A percentile compares a stretch with the other conserved stretches of the same genome.
These are phyloP conservation scores for Chelonoidis abingdonii DNA, from an alignment of 2,113 vertebrate genomes.

Conservation along the genomic window DNA sequence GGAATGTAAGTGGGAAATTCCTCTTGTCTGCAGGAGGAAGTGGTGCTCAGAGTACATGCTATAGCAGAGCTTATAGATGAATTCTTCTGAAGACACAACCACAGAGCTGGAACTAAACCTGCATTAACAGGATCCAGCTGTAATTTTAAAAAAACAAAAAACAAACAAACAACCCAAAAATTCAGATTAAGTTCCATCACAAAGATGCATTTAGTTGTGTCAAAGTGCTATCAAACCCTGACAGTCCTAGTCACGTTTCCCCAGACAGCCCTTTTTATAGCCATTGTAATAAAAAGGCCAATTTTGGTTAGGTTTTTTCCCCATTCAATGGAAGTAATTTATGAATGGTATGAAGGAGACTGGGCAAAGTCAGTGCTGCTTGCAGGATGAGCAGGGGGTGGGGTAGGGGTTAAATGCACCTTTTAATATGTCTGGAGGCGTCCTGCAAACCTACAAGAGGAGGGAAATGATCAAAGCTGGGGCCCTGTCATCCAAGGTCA, in stretches of 20 bases:
- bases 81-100: slow-evolving; percentile 20
- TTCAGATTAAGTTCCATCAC: slow-evolving; percentile 36
- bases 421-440: neutral
- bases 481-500: neutral
- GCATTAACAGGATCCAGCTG: slow-evolving; percentile 56
- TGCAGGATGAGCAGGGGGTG: neutral
- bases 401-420: neutral
- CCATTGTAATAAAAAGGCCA: neutral
- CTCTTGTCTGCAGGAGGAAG: slow-evolving; percentile 31
- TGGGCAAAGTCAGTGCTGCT: neutral
- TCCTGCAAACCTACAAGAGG: neutral
- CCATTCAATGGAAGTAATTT: slow-evolving; percentile 53
- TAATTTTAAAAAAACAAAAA: slow-evolving; percentile 47
- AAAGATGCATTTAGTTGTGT: neutral
- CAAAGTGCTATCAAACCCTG: slow-evolving; percentile 14
- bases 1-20: slow-evolving; percentile 41
- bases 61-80: slow-evolving; percentile 30
- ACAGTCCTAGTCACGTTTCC: slow-evolving; percentile 25
- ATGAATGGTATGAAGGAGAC: slow-evolving; percentile 23
- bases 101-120: slow-evolving; percentile 31
- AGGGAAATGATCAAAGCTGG: neutral
- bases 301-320: slow-evolving; percentile 2
- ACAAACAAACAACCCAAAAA: too few relatives aligned
- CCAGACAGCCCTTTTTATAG: slow-evolving; percentile 3
- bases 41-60: neutral